Evolutionary conservation across 1,140 invertebrate genomes (phyloP), one percentile per base, ranked within the genome.

Genomic region (Galleria mellonella): DNA sequence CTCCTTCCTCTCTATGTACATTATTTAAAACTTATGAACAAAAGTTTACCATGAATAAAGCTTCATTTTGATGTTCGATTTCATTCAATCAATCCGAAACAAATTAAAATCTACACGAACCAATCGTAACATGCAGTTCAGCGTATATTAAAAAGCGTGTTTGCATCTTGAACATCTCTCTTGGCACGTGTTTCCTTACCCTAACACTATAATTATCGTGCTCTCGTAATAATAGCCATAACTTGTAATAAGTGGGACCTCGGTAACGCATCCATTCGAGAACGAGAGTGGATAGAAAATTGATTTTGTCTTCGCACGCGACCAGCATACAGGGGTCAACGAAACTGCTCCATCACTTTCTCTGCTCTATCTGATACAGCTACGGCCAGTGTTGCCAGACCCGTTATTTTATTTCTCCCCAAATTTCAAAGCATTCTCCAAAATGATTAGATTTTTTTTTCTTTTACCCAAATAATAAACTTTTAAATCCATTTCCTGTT

Each of bases 291-390:
- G 58, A 59, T 64, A 52, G 45, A 48, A 60, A 55, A 65, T 72
- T 68, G 64, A 70, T 73, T 74, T 64, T 59, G 58, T 68, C 47
- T 51, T 54, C 62, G 49, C 71, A 77, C 69, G 71, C 68, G 48
- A 77, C 17, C 17, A 23, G 17, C 47, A 51, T 32, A 55, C 44
- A 53, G 42, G 61, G 68, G 73, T 77, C 71, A 62, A 65, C 47
- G 65, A 50, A 59, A 64, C 51, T 47, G 40, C 35, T 40, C 35
- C 46, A 62, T 61, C 57, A 65, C 71, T 77, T 76, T 73, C 72
- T 68, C 55, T 23, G 17, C 17, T 3, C 17, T 23, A 23, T 23
- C 17, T 23, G 17, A 2, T 23, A 6, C 6, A 23, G 2, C 17
- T n/a, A n/a, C n/a, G n/a, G n/a, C n/a, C n/a, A n/a, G n/a, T n/a